Base-by-base conservation (phyloP, 2,797 vertebrate genomes). In the Tarsius wallacei region DNA sequence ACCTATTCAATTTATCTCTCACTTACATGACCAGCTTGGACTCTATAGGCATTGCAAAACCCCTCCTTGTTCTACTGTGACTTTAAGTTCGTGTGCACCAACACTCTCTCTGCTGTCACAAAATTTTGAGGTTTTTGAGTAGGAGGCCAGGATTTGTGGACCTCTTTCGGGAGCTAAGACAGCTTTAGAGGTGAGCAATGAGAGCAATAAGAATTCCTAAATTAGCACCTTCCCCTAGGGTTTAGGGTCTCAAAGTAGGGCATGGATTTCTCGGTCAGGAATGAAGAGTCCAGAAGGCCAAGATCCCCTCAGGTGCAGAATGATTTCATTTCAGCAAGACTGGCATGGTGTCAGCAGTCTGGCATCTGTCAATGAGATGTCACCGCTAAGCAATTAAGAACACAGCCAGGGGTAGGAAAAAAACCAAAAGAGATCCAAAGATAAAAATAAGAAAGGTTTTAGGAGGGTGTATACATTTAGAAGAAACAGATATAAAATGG, bases 321-420 rank as follows among this genome's bases (percentile, higher is more conserved):
- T 49, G 15, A 36, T 90, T 93, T 95, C 74, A 91, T 94, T 95
- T 94, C 49, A 68, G 68, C 31, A 57, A 91, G 88, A 70, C 24
- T 93, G 78, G 82, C 47, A 17, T 26, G 47, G 11, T 36, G 73
- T 93, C 86, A 80, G 63, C 22, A 78, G 76, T 59, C 57, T 76
- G 16, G 53, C 89, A 91, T 86, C 89, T 97, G 91, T 91, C 83
- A 76, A 7, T 66, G 74, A 93, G 59, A 70, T 57, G 78, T 74
- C 57, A 47, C 66, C 8, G 5, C 31, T 51, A 66, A 96, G 83
- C 90, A 97, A 98, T 97, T 94, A 96, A 92, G 51, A 82, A 91
- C 96, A 91, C 94, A 88, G 90, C 51, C 2, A 8, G 96, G 70
- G 84, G 73, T 55, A 86, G 96, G 74, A 47, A 93, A 92, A 93